Evolutionary conservation across 2,888 invertebrate genomes (phyloP).

Genomic region (Teleogryllus oceanicus): DNA sequence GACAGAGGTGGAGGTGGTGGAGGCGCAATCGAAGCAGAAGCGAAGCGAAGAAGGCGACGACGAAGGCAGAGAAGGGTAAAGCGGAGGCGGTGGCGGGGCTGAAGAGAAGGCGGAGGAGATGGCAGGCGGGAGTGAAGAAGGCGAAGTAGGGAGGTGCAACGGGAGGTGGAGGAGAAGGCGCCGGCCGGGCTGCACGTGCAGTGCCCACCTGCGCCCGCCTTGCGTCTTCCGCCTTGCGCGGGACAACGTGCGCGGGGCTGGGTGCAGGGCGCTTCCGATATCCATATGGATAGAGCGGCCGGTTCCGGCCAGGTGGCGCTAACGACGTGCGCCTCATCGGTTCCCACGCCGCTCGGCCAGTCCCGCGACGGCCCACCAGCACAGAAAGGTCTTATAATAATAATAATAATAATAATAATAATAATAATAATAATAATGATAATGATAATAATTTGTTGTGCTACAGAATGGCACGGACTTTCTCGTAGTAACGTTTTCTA

Average conservation of each 20-base stretch:
- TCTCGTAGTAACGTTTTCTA: too few species aligned
- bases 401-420: too few species aligned
- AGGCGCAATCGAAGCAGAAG: not conserved
- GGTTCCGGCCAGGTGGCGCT: slow-evolving; percentile 18
- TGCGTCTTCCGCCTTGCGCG: too few species aligned
- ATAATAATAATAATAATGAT: too few species aligned
- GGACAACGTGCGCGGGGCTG: too few species aligned
- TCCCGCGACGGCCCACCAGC: not conserved
- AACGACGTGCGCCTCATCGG: not conserved
- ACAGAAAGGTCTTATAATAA: too few species aligned
- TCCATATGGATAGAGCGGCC: not conserved
- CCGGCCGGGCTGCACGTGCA: too few species aligned
- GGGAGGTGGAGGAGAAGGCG: not conserved
- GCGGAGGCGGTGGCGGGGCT: not conserved
- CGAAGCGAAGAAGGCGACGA: not conserved
- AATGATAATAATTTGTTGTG: too few species aligned
- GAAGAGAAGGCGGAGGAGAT: not conserved
- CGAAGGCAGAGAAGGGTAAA: not conserved
- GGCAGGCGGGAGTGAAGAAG: not conserved
- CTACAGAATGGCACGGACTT: too few species aligned
- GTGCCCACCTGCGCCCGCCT: too few species aligned
- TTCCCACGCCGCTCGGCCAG: not conserved
- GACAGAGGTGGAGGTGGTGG: not conserved
- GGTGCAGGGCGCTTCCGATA: too few species aligned
- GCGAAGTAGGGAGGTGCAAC: too few species aligned